A percentile compares a stretch with the other conserved stretches of the same genome.
phyloP scores from a whole-genome alignment of 2,888 invertebrate genomes.

The Strigamia crassipes region DNA sequence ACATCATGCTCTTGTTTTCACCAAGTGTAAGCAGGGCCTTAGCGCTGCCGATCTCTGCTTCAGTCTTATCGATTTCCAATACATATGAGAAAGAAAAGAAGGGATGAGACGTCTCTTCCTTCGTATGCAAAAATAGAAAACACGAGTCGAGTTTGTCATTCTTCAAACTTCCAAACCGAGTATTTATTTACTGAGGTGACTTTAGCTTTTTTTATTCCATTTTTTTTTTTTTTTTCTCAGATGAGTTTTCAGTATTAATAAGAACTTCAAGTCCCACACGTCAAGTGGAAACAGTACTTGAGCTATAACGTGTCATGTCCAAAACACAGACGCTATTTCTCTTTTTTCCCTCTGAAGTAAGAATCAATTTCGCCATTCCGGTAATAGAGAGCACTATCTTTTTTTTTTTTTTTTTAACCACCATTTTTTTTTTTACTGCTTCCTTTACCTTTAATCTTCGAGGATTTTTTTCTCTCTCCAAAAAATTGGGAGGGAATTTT shows the following conservation, averaged over 20 bases:
- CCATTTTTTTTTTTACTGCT: not conserved
- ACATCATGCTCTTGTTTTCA: slow-evolving; percentile 42
- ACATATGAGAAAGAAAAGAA: slow-evolving; percentile 38
- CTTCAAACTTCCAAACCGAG: not conserved
- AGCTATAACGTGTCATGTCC: slow-evolving; percentile 32
- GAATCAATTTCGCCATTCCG: slow-evolving; percentile 4
- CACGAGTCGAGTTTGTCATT: slow-evolving; percentile 5
- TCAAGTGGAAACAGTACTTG: slow-evolving; percentile 2
- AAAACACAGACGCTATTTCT: slow-evolving; percentile 25
- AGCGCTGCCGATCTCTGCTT: slow-evolving; percentile 38
- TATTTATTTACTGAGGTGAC: not conserved
- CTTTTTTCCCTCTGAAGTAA: not conserved
- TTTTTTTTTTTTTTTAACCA: slow-evolving; percentile 9
- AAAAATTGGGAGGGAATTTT: not conserved
- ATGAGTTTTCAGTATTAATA: not conserved
- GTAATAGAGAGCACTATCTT: slow-evolving; percentile 7
- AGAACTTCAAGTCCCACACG: not conserved
- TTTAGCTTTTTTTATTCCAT: not conserved
- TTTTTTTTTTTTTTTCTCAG: not conserved
- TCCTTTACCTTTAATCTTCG: slow-evolving; percentile 16
- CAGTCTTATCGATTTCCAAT: slow-evolving; percentile 40
- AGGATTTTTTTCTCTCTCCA: not conserved
- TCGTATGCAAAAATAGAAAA: slow-evolving; percentile 37
- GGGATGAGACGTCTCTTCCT: slow-evolving; percentile 28
- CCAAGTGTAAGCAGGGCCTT: slow-evolving; percentile 37